Percentiles rank a stretch among this genome's conserved stretches.
phyloP scores from a whole-genome alignment of 2,113 vertebrate species.

The Lophius piscatorius region DNA sequence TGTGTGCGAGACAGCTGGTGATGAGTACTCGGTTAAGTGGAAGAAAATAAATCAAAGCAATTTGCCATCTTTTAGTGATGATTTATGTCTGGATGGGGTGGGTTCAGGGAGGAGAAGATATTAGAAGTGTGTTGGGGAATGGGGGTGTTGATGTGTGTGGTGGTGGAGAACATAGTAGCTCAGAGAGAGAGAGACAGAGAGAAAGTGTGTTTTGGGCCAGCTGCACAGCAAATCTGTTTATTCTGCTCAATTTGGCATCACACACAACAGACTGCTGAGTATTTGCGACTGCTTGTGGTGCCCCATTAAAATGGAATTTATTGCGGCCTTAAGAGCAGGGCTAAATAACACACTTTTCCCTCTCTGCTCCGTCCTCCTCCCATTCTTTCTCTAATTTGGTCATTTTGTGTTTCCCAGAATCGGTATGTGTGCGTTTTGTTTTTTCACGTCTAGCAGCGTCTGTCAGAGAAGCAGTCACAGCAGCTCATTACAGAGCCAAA shows the following conservation, averaged over 20 bases:
- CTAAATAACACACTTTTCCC: constrained; percentile 54
- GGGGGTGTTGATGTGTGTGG: constrained; percentile 14
- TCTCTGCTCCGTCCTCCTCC: constrained; percentile 20
- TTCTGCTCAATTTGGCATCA: constrained; percentile 82
- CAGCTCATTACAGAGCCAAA: constrained; percentile 65
- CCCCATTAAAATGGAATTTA: constrained; percentile 78
- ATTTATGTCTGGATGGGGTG: constrained; percentile 55
- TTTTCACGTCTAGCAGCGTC: constrained; percentile 42
- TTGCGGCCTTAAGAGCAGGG: constrained; percentile 74
- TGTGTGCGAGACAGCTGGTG: constrained; percentile 56
- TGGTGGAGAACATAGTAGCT: constrained; percentile 26
- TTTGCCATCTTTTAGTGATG: constrained; percentile 55
- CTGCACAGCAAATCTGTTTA: constrained; percentile 80
- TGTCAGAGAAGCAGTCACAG: constrained; percentile 58
- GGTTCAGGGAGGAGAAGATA: constrained; percentile 4
- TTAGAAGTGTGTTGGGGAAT: constrained; percentile 17
- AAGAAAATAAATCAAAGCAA: constrained; percentile 67
- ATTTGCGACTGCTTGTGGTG: constrained; percentile 72
- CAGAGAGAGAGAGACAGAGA: constrained; percentile 24
- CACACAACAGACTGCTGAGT: constrained; percentile 79
- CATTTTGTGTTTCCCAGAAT: constrained; percentile 19
- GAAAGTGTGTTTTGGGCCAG: constrained; percentile 63
- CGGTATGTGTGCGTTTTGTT: constrained; percentile 17
- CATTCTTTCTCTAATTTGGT: constrained; percentile 42
- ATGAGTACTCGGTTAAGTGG: constrained; percentile 61